phyloP scores from a whole-genome alignment of 2,888 invertebrate genomes.

The Sylvicola cinctus region DNA sequence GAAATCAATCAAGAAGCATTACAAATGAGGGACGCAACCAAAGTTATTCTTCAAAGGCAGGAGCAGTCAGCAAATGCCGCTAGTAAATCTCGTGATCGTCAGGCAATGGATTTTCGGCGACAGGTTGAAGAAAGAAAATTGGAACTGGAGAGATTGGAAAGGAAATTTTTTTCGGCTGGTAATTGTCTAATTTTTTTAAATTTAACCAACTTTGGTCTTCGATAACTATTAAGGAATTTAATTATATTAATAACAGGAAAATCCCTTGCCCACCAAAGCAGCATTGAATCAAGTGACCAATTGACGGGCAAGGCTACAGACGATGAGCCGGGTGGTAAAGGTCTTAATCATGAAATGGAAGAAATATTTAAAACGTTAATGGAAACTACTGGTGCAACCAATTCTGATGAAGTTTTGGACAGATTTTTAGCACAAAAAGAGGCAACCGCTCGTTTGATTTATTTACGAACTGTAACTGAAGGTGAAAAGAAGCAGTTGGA shows the following conservation, averaged over 20 bases:
- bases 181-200: too few relatives aligned
- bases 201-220: too few relatives aligned
- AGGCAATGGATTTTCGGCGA: conserved; percentile 40
- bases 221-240: too few relatives aligned
- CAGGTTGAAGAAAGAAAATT: conserved; percentile 47
- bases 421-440: conserved; percentile 52
- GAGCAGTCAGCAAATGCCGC: conserved; percentile 47
- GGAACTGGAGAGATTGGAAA: conserved; percentile 56
- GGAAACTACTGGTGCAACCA: conserved; percentile 56
- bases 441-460: conserved; percentile 46
- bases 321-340: conserved; percentile 8
- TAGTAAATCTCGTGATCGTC: conserved; percentile 41
- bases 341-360: conserved; percentile 29
- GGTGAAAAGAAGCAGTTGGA: conserved; percentile 52
- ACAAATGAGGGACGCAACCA: conserved; percentile 45
- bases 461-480: conserved; percentile 49
- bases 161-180: conserved; percentile 48
- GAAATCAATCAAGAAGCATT: conserved; percentile 53
- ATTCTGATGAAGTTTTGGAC: conserved; percentile 51
- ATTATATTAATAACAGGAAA: conserved; percentile 9
- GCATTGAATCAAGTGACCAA: conserved; percentile 29
- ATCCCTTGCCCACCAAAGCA: conserved; percentile 33
- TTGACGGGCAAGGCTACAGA: not conserved
- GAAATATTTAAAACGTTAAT: conserved; percentile 51
- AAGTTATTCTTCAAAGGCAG: conserved; percentile 43